Base-by-base conservation (phyloP, 2,113 vertebrate genomes). In the Lepus americanus region DNA sequence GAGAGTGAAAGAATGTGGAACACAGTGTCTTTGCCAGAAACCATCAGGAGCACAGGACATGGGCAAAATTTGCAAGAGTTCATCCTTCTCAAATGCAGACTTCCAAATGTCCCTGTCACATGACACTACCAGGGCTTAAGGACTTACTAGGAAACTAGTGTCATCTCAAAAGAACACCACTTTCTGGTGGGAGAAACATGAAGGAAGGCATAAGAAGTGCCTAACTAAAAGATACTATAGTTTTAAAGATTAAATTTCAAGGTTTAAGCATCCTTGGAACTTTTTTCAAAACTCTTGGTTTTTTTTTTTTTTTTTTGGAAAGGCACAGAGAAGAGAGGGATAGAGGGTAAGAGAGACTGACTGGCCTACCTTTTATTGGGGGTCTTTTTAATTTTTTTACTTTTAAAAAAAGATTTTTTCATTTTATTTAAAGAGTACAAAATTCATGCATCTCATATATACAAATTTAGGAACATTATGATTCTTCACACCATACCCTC, bases 131-230 rank as follows among this genome's bases (percentile, higher is more conserved):
- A 73, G 12, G 23, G 19, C 2, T 44, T n/a, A 77, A 70, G 33
- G 70, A 49, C 70, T 94, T 93, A 73, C 22, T 44, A 53, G 39
- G 36, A 72, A 80, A 22, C 29, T 20, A 63, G 39, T 17, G 31
- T 19, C 22, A 44, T 86, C 11, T 39, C 51, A 33, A 69, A 93
- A 92, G 22, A 25, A 64, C 22, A 83, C n/a, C n/a, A 82, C 79
- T 95, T 70, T 89, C 66, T 86, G n/a, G 39, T 66, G 72, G 22
- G 25, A 76, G 63, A 86, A 89, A 72, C 20, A 94, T 36, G 22
- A 88, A 91, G 9, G 10, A 51, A 86, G 9, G 16, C 49, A 6
- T 73, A 93, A 86, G 36, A 86, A 25, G 27, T 82, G 4, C 2
- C 29, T 63, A 59, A 72, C 49, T 66, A 87, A 69, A 31, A 85